phyloP scores from a whole-genome alignment of 2,888 invertebrate genomes.

The Noctuana brunneofusca region DNA sequence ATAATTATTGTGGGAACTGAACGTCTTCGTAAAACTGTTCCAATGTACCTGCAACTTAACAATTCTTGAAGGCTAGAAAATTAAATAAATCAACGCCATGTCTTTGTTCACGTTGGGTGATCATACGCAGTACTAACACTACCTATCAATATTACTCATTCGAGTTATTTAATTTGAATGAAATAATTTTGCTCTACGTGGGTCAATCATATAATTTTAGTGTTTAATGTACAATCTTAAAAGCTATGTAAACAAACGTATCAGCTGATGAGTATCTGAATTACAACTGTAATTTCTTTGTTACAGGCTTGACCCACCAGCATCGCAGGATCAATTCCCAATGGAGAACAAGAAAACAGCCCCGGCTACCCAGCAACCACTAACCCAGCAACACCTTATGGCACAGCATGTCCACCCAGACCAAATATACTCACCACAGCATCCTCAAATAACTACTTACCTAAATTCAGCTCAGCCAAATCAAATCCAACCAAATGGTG shows the following conservation, averaged over 20 bases:
- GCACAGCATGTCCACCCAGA: constrained; percentile 78
- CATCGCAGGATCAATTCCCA: constrained; percentile 82
- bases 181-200: constrained; percentile 55
- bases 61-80: background rate
- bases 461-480: constrained; percentile 67
- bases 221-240: background rate
- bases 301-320: constrained; percentile 88
- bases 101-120: constrained; percentile 45
- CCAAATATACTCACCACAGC: constrained; percentile 77
- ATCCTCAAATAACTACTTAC: constrained; percentile 67
- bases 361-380: constrained; percentile 82
- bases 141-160: constrained; percentile 41
- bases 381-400: constrained; percentile 73
- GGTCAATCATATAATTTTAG: constrained; percentile 36
- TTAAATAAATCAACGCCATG: background rate
- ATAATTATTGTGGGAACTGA: constrained; percentile 28
- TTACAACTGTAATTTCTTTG: constrained; percentile 42
- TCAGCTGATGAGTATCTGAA: background rate
- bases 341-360: constrained; percentile 86
- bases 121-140: constrained; percentile 44
- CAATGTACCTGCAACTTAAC: background rate
- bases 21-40: background rate
- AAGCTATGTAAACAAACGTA: background rate
- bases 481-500: constrained; percentile 79
- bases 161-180: constrained; percentile 59